Evolutionary conservation across 2,113 vertebrate species (phyloP).

Genomic region (Gavialis gangeticus): DNA sequence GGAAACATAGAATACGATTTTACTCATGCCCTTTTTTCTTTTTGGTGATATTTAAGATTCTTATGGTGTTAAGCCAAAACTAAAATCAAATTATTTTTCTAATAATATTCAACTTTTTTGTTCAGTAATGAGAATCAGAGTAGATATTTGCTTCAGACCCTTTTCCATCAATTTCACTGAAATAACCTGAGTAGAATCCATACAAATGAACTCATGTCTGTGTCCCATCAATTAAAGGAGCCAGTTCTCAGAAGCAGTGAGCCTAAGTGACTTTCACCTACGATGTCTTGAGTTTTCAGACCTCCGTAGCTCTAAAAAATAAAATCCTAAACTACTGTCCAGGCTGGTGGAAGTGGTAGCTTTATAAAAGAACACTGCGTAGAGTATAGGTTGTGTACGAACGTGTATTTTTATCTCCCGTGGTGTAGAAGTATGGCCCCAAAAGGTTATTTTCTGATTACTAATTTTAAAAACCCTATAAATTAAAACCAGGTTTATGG

Average conservation of each 20-base stretch:
- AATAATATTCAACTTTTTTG: background rate
- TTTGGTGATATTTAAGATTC: background rate
- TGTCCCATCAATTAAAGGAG: background rate
- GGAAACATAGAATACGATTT: background rate
- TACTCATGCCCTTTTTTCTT: background rate
- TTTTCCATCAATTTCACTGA: background rate
- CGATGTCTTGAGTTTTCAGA: background rate
- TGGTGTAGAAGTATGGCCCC: background rate
- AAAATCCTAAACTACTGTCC: background rate
- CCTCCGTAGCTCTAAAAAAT: background rate
- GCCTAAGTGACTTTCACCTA: background rate
- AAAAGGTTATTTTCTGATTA: background rate
- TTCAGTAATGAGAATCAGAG: rapidly evolving
- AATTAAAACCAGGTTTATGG: background rate
- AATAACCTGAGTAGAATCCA: background rate
- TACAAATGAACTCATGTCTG: background rate
- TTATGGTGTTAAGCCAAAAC: background rate
- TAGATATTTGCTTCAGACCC: background rate
- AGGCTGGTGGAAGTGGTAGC: background rate
- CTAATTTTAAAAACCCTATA: background rate
- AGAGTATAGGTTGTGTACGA: background rate
- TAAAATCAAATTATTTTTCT: background rate
- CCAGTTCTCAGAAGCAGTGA: background rate
- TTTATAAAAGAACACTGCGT: background rate
- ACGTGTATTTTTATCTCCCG: background rate